These are phyloP conservation scores for Ceyx melanurus DNA, from an alignment of 2,113 vertebrate species.

Conservation along the genomic window DNA sequence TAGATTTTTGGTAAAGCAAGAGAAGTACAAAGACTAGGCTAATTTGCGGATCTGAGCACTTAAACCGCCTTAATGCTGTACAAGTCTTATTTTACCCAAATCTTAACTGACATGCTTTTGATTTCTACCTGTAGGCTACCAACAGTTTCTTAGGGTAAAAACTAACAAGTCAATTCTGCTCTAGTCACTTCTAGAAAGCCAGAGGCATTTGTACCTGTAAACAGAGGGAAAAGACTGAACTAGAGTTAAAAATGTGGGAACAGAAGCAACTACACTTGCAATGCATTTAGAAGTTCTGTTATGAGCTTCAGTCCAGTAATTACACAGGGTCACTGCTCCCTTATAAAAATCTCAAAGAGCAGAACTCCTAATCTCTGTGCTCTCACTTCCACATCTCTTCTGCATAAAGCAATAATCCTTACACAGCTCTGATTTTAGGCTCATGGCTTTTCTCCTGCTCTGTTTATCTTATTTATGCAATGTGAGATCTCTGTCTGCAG, in stretches of 20 bases:
- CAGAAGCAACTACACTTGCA: background rate
- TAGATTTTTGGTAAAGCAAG: background rate
- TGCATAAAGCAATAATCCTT: background rate
- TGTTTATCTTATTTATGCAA: background rate
- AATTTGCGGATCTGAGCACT: slow-evolving; percentile 34
- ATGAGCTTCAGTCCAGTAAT: background rate
- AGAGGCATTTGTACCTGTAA: slow-evolving; percentile 60
- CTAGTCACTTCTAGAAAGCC: slow-evolving; percentile 46
- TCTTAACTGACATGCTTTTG: slow-evolving; percentile 55
- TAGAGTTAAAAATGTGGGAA: slow-evolving; percentile 14
- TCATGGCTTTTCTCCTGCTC: background rate
- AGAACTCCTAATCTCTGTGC: rapidly evolving
- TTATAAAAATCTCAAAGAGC: background rate
- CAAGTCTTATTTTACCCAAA: slow-evolving; percentile 36
- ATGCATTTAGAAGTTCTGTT: background rate
- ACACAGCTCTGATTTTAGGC: background rate
- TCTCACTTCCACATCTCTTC: background rate
- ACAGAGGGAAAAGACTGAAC: background rate
- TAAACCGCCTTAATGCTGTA: background rate
- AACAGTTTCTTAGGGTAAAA: slow-evolving; percentile 57
- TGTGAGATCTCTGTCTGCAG: rapidly evolving
- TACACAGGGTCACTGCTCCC: background rate
- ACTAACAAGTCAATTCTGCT: slow-evolving; percentile 65
- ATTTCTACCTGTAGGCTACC: slow-evolving; percentile 67
- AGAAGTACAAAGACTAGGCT: slow-evolving; percentile 17